Evolutionary conservation across 2,113 vertebrate genomes (phyloP).

Genomic region (Phasianus colchicus): DNA sequence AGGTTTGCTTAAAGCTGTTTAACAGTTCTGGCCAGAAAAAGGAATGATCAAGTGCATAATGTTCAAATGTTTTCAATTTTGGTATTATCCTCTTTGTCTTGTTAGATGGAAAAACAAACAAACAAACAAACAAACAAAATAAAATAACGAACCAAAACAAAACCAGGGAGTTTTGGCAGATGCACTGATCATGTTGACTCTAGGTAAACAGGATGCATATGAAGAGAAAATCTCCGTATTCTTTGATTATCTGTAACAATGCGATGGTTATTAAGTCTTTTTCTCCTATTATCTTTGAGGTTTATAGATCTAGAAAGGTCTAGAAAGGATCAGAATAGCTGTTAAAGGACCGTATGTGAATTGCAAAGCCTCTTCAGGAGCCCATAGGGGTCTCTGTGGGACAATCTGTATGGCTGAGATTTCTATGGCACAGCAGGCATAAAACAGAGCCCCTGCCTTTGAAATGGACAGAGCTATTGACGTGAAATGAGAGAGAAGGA

Average conservation of each 20-base stretch:
- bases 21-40: constrained; percentile 10
- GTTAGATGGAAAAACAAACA: neutral
- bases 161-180: neutral
- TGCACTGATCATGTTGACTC: neutral
- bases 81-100: neutral
- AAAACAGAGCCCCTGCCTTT: constrained; percentile 41
- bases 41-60: neutral
- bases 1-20: constrained; percentile 36
- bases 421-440: constrained; percentile 18
- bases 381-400: constrained; percentile 66
- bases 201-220: neutral
- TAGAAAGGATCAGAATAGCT: neutral
- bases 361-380: constrained; percentile 36
- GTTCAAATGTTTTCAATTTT: constrained; percentile 1
- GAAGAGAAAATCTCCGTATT: neutral
- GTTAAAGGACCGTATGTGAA: neutral
- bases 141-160: neutral
- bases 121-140: no score
- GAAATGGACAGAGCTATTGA: constrained; percentile 27
- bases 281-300: neutral
- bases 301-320: neutral
- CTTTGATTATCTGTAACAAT: neutral
- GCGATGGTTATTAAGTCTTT: neutral
- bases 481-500: constrained; percentile 49
- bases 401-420: constrained; percentile 40